Evolutionary conservation across 2,797 vertebrate species (phyloP).

Genomic region (Falco biarmicus): DNA sequence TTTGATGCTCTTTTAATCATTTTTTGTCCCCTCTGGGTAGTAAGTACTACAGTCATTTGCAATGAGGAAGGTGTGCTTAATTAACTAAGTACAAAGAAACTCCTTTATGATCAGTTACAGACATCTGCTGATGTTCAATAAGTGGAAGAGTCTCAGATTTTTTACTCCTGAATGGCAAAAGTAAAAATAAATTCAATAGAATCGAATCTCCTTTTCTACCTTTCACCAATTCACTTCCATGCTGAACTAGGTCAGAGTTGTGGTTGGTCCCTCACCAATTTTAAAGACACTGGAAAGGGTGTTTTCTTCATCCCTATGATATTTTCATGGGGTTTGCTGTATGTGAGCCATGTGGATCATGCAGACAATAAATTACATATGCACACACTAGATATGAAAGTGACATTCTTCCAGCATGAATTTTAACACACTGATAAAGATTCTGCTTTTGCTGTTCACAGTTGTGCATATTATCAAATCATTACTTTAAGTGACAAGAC

Average conservation of each 20-base stretch:
- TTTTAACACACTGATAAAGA: slow-evolving; percentile 42
- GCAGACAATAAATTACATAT: background rate
- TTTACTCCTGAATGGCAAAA: background rate
- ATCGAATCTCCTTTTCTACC: background rate
- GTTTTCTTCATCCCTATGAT: background rate
- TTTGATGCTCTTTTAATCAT: slow-evolving; percentile 36
- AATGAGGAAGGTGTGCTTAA: slow-evolving; percentile 52
- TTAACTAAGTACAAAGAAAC: slow-evolving; percentile 25
- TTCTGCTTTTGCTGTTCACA: slow-evolving; percentile 38
- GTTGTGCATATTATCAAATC: slow-evolving; percentile 46
- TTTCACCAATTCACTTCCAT: background rate
- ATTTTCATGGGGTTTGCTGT: background rate
- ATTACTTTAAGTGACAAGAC: slow-evolving; percentile 56
- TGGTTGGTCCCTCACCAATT: background rate
- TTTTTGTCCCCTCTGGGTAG: slow-evolving; percentile 33
- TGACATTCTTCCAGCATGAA: slow-evolving; percentile 32
- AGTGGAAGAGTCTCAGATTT: background rate
- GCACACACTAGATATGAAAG: background rate
- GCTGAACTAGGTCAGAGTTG: background rate
- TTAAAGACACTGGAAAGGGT: background rate
- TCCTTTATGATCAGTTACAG: slow-evolving; percentile 16
- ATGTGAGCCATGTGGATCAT: background rate
- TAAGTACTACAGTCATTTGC: background rate
- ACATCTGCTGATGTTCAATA: background rate
- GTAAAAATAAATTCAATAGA: background rate